Evolutionary conservation across 1,140 invertebrate species (phyloP).

Genomic region (Psix sp.): DNA sequence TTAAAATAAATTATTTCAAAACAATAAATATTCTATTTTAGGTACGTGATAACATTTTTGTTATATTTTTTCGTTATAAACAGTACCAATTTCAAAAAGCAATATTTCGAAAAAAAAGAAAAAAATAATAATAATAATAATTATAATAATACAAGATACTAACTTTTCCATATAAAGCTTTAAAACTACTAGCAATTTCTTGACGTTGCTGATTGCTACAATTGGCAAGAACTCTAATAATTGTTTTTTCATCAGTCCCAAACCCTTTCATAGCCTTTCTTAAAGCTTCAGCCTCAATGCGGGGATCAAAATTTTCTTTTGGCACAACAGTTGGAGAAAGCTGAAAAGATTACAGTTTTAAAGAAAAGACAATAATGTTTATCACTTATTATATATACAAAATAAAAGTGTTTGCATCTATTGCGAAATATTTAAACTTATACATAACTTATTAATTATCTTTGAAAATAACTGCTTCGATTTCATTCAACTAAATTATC

Average conservation of each 20-base stretch:
- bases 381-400: slow-evolving; percentile 7
- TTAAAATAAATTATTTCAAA: not conserved
- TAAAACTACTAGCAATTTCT: slow-evolving; percentile 84
- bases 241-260: slow-evolving; percentile 89
- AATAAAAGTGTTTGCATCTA: too few relatives aligned
- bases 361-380: too few relatives aligned
- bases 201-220: slow-evolving; percentile 86
- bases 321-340: slow-evolving; percentile 82
- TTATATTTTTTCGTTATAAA: not conserved
- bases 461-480: too few relatives aligned
- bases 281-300: slow-evolving; percentile 86
- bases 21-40: not conserved
- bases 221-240: slow-evolving; percentile 87
- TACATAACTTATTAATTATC: too few relatives aligned
- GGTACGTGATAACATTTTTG: too few relatives aligned
- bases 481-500: too few relatives aligned
- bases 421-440: too few relatives aligned
- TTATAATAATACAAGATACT: too few relatives aligned
- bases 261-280: slow-evolving; percentile 92
- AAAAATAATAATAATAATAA: too few relatives aligned
- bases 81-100: too few relatives aligned
- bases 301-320: slow-evolving; percentile 81
- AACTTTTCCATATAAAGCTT: slow-evolving; percentile 90
- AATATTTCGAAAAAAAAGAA: too few relatives aligned
- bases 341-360: slow-evolving; percentile 75